Base-by-base conservation (phyloP, 2,888 invertebrate genomes). In the Leistus spinibarbis region DNA sequence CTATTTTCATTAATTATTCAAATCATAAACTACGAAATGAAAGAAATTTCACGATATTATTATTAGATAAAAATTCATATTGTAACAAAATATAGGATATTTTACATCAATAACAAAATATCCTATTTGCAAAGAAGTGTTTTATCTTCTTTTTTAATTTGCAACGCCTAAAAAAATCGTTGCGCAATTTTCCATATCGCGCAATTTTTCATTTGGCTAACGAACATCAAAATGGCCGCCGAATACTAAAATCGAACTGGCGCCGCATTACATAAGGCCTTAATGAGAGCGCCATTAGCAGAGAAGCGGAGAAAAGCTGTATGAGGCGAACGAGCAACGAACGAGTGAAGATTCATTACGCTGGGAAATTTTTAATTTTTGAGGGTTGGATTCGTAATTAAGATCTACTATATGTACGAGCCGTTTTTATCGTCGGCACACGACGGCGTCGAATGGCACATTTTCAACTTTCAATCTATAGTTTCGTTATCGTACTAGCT, bases 381-480 rank as follows among this genome's bases (percentile, higher is more conserved):
- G 60, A 19, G 60, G 17, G 60, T 60, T 5, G 60, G 19, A 60
- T 60, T 60, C 60, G n/a, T 60, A 60, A 60, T 60, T 60, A 60
- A 60, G 60, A 60, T 60, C 13, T 22, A 60, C 54, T 54, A 13
- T n/a, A n/a, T n/a, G n/a, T n/a, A n/a, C n/a, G n/a, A 17, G 54
- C 60, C 60, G 19, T 19, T 17, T 19, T 60, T 20, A 60, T 60
- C 19, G 19, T 20, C 17, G 20, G n/a, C n/a, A n/a, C n/a, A n/a
- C n/a, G n/a, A n/a, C n/a, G n/a, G n/a, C n/a, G n/a, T n/a, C n/a
- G n/a, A n/a, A n/a, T n/a, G n/a, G n/a, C n/a, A n/a, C n/a, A n/a
- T n/a, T n/a, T n/a, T n/a, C n/a, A n/a, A n/a, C n/a, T n/a, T n/a
- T n/a, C n/a, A n/a, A n/a, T n/a, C n/a, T n/a, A n/a, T n/a, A n/a